Base-by-base conservation (phyloP, 2,113 vertebrate species). In the Cairina moschata region DNA sequence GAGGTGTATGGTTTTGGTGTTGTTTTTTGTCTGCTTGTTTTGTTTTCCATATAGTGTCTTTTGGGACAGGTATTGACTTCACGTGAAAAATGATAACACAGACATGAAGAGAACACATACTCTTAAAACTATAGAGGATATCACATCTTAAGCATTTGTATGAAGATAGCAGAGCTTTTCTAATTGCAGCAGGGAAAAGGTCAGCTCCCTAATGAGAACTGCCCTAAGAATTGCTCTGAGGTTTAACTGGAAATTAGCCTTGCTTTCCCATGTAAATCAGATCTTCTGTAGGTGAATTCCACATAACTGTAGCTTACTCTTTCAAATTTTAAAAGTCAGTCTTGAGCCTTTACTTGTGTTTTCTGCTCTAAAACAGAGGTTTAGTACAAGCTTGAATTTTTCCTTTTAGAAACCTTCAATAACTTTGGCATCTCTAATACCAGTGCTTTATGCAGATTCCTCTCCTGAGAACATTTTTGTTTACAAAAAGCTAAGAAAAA, bases 51-150 rank as follows among this genome's bases (percentile, higher is more conserved):
- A 60, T 23, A 16, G 4, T 55, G 17, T 67, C 65, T 32, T 54
- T 83, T 66, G 44, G 31, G 13, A 83, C 50, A 87, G 59, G 5
- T 40, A 55, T 31, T 52, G 67, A 46, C 26, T 72, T 71, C 6
- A 16, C 7, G 9, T 54, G 54, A 67, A 88, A 90, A 92, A 83
- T 42, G 7, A 17, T 23, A 63, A 28, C 9, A 8, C 22, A 55
- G 23, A 28, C 25, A 62, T 1, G 2, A 66, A 46, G 13, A 80
- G 7, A 38, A 59, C 13, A 60, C 0, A 1, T 8, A 7, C 12
- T 13, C 4, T 60, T 42, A 59, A 44, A 75, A n/a, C 14, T 42
- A 25, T 6, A 54, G 18, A 58, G 9, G 6, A 23, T 38, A 26
- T 8, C 3, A 69, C 5, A 4, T 72, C 86, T 78, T 78, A 52